A percentile compares a stretch with the other conserved stretches of the same genome.
These are phyloP conservation scores for Ditylenchus dipsaci DNA, from an alignment of 1,140 invertebrate species.

Conservation along the genomic window DNA sequence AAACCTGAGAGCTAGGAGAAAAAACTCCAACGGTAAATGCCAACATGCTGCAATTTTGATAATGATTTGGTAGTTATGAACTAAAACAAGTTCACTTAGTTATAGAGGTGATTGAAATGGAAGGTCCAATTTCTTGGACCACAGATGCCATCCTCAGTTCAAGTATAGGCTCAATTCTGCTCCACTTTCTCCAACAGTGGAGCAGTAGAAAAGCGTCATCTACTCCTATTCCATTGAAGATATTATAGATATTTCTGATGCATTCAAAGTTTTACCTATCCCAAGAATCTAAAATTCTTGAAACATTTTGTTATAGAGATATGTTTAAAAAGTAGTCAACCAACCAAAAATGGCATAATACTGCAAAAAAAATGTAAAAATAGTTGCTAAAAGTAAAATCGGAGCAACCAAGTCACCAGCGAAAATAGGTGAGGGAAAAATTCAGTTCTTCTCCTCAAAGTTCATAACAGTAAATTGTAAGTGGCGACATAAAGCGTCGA, in stretches of 20 bases:
- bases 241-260: too few species aligned
- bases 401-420: too few species aligned
- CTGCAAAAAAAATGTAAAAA: neutral
- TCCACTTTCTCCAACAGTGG: conserved; percentile 35
- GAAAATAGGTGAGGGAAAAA: too few species aligned
- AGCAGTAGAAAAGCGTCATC: conserved; percentile 41
- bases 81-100: conserved; percentile 28
- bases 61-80: too few species aligned
- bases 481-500: too few species aligned
- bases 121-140: conserved; percentile 32
- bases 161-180: neutral
- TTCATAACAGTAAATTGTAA: too few species aligned
- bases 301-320: neutral
- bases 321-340: neutral
- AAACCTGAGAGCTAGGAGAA: conserved; percentile 37
- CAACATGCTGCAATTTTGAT: conserved; percentile 13
- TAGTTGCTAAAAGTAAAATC: neutral
- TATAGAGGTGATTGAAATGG: conserved; percentile 47
- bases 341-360: conserved; percentile 14
- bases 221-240: conserved; percentile 12
- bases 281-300: conserved; percentile 20
- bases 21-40: conserved; percentile 51
- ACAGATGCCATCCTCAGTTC: conserved; percentile 22
- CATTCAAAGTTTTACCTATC: conserved; percentile 16
- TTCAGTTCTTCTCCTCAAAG: too few species aligned